Evolutionary conservation across 2,797 vertebrate species (phyloP).

Genomic region (Enteromius unitaeniatus): DNA sequence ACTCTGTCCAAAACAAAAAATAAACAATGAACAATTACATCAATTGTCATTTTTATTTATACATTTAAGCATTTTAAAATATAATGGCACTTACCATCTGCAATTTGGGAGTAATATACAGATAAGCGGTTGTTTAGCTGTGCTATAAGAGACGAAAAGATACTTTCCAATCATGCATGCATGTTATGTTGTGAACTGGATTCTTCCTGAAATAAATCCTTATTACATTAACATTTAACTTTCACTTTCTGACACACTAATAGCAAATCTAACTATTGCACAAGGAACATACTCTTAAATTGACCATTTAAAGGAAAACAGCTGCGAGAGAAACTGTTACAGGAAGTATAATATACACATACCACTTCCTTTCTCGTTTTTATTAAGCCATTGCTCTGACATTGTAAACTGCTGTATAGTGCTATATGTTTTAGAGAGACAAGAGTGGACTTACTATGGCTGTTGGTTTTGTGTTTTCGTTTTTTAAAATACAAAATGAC

Average conservation of each 20-base stretch:
- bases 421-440: neutral
- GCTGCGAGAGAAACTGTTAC: neutral
- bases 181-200: neutral
- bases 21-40: neutral
- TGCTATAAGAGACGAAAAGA: neutral
- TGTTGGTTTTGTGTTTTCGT: neutral
- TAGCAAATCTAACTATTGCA: neutral
- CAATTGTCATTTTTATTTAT: neutral
- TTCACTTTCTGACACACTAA: neutral
- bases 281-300: neutral
- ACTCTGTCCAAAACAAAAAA: neutral
- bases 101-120: conserved; percentile 14
- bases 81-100: conserved; percentile 1
- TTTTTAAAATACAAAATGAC: neutral
- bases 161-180: neutral
- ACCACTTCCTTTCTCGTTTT: neutral
- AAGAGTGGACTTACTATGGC: neutral
- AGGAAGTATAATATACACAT: neutral
- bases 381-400: neutral
- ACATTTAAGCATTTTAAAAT: neutral
- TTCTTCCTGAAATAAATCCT: neutral
- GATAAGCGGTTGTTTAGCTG: rapidly evolving
- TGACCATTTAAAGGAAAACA: neutral
- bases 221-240: neutral
- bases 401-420: neutral